phyloP scores from a whole-genome alignment of 2,797 vertebrate species.

The Megalops cyprinoides region DNA sequence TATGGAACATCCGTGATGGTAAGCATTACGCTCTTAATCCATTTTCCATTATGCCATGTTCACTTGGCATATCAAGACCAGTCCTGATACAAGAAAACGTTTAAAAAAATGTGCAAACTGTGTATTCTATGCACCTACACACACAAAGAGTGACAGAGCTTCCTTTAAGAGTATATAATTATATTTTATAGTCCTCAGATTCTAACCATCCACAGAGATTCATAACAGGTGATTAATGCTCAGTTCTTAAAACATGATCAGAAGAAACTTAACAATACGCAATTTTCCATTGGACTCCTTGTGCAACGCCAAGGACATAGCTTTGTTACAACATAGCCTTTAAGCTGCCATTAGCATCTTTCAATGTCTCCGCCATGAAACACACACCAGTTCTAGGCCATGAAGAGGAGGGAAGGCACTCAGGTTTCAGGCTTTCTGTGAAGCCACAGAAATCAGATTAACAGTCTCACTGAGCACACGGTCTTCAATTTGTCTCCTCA shows the following conservation, averaged over 20 bases:
- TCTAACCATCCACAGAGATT: neutral
- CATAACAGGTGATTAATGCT: neutral
- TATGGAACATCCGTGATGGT: too few relatives aligned
- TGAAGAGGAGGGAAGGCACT: constrained; percentile 45
- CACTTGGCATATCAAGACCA: too few relatives aligned
- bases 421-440: constrained; percentile 37
- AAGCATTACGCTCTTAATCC: too few relatives aligned
- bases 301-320: neutral
- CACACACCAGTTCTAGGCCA: neutral
- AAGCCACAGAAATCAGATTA: constrained; percentile 40
- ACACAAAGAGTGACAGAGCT: too few relatives aligned
- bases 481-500: constrained; percentile 39
- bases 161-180: too few relatives aligned
- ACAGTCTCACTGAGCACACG: constrained; percentile 22
- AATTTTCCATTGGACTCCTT: neutral
- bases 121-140: too few relatives aligned
- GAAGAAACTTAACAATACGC: neutral
- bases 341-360: too few relatives aligned
- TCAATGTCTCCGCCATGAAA: too few relatives aligned
- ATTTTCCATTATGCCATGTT: too few relatives aligned
- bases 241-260: neutral
- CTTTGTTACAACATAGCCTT: neutral
- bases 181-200: neutral
- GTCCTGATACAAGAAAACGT: too few relatives aligned
- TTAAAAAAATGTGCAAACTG: too few relatives aligned